Percentiles rank a stretch among this genome's conserved stretches.
phyloP scores from a whole-genome alignment of 2,113 vertebrate species.

The Odocoileus hemionus region DNA sequence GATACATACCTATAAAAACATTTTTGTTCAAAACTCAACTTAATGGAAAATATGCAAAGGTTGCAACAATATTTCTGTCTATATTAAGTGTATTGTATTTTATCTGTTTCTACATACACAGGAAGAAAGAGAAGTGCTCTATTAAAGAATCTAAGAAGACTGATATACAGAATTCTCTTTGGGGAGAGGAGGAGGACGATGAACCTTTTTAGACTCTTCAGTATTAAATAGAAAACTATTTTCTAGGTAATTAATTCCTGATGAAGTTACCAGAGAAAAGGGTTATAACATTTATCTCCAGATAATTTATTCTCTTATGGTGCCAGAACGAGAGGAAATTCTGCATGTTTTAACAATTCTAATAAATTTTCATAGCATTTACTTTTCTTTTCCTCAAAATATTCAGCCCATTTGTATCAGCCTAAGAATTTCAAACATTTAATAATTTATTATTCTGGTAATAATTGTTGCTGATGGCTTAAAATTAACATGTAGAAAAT shows the following conservation, averaged over 20 bases:
- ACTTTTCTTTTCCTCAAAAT: neutral
- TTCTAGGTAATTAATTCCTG: neutral
- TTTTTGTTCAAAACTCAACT: neutral
- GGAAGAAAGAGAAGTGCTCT: neutral
- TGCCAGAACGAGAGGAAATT: neutral
- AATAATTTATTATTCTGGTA: neutral
- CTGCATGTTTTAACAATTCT: neutral
- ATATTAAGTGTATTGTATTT: neutral
- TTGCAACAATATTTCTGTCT: neutral
- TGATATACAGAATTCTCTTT: neutral
- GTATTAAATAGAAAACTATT: neutral
- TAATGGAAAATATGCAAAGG: neutral
- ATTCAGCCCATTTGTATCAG: neutral
- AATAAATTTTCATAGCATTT: neutral
- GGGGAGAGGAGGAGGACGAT: fast-evolving
- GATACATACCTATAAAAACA: neutral
- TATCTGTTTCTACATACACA: neutral
- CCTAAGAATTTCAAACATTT: neutral
- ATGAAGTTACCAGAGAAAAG: neutral
- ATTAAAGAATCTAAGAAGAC: neutral
- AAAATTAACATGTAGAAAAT: neutral
- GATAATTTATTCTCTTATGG: neutral
- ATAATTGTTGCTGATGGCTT: neutral
- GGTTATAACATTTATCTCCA: neutral
- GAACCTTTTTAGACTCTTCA: neutral